These are phyloP conservation scores for Datnioides undecimradiatus DNA, from an alignment of 2,113 vertebrate genomes.

Conservation along the genomic window DNA sequence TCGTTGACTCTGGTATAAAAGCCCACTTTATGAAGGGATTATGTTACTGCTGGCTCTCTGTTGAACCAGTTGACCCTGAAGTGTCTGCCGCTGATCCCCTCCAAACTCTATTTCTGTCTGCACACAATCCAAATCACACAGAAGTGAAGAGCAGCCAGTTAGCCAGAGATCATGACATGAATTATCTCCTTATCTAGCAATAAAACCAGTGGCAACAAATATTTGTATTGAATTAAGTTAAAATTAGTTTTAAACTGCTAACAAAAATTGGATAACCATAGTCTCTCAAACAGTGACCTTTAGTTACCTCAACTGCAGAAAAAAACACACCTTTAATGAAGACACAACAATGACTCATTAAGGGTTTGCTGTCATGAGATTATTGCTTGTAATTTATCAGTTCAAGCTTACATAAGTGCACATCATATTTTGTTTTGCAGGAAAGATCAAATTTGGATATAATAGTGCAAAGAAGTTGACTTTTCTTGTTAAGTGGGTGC, in stretches of 20 bases:
- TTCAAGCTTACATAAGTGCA: no score
- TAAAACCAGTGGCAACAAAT: background rate
- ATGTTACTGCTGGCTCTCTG: conserved; percentile 16
- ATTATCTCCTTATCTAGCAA: conserved; percentile 1
- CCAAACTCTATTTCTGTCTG: conserved; percentile 4
- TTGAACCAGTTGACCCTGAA: conserved; percentile 27
- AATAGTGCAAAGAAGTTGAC: no score
- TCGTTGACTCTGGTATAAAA: conserved; percentile 38
- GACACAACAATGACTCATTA: no score
- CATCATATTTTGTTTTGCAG: no score
- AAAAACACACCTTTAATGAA: no score
- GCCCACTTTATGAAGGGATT: conserved; percentile 21
- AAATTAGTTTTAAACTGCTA: background rate
- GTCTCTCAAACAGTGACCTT: background rate
- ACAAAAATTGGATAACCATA: background rate
- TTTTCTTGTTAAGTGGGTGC: no score
- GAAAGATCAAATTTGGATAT: no score
- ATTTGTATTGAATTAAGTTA: background rate
- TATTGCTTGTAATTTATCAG: no score
- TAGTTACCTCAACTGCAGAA: background rate
- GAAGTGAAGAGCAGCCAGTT: background rate
- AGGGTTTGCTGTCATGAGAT: no score
- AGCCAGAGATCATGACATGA: background rate
- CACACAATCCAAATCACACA: background rate
- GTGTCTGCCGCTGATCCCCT: conserved; percentile 13